Evolutionary conservation across 2,888 invertebrate species (phyloP).

Genomic region (Acronicta leporina): DNA sequence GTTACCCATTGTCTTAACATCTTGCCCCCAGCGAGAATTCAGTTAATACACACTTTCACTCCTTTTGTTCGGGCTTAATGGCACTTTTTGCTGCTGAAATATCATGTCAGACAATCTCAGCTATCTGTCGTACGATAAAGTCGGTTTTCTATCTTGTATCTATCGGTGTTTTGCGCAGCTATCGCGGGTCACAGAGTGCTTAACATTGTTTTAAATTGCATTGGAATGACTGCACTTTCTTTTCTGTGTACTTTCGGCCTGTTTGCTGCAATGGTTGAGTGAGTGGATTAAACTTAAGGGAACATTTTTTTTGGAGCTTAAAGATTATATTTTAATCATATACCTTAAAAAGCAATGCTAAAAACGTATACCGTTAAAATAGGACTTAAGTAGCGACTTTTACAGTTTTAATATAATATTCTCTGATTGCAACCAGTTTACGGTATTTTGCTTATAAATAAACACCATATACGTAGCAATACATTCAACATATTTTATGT

Average conservation of each 20-base stretch:
- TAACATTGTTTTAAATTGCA: slow-evolving; percentile 56
- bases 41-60: slow-evolving; percentile 78
- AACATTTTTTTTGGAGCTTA: too few relatives aligned
- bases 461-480: slow-evolving; percentile 3
- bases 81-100: slow-evolving; percentile 75
- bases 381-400: too few relatives aligned
- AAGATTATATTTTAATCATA: too few relatives aligned
- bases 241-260: slow-evolving; percentile 22
- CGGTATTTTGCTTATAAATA: too few relatives aligned
- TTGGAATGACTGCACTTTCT: slow-evolving; percentile 33
- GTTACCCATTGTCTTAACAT: slow-evolving; percentile 63
- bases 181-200: slow-evolving; percentile 66
- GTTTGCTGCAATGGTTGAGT: too few relatives aligned
- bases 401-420: neutral
- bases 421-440: neutral
- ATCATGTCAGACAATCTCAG: slow-evolving; percentile 71
- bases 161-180: slow-evolving; percentile 60
- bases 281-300: too few relatives aligned
- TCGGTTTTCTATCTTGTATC: slow-evolving; percentile 75
- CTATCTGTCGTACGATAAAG: slow-evolving; percentile 70
- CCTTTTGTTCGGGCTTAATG: slow-evolving; percentile 77
- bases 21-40: slow-evolving; percentile 43
- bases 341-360: too few relatives aligned
- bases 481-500: slow-evolving; percentile 9
- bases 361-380: too few relatives aligned